A percentile compares a stretch with the other conserved stretches of the same genome.
phyloP scores from a whole-genome alignment of 2,113 vertebrate species.

The Rafetus swinhoei region DNA sequence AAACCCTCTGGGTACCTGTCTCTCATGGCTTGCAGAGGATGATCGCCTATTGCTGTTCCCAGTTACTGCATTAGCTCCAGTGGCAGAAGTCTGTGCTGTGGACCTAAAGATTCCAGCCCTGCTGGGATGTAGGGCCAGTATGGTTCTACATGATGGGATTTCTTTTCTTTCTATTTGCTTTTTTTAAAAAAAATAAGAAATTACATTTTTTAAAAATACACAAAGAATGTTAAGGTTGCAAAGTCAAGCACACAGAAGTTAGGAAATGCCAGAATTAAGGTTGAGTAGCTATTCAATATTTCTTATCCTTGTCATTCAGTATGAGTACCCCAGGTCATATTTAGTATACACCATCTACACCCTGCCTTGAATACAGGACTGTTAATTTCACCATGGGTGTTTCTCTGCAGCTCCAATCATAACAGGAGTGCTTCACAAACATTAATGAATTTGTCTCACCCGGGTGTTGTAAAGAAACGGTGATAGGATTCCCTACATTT shows the following conservation, averaged over 20 bases:
- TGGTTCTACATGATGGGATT: background rate
- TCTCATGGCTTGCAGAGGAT: background rate
- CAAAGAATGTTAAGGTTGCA: background rate
- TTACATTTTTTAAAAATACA: background rate
- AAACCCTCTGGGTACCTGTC: background rate
- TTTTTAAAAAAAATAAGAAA: background rate
- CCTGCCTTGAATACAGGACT: too few relatives aligned
- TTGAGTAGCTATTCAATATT: too few relatives aligned
- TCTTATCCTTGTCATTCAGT: background rate
- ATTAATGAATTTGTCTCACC: too few relatives aligned
- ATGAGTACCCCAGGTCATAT: background rate
- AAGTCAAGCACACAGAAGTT: background rate
- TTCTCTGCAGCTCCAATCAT: too few relatives aligned
- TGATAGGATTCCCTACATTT: too few relatives aligned
- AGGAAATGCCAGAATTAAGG: background rate
- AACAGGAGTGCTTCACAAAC: too few relatives aligned
- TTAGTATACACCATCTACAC: too few relatives aligned
- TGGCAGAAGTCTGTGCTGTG: background rate
- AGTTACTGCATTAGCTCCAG: background rate
- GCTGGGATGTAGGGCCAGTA: background rate
- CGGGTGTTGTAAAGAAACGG: too few relatives aligned
- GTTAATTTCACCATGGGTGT: too few relatives aligned
- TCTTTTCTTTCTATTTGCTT: background rate
- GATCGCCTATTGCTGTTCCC: background rate
- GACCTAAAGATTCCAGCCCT: background rate